Evolutionary conservation across 2,888 invertebrate species (phyloP).

Genomic region (Osmoderma eremita): DNA sequence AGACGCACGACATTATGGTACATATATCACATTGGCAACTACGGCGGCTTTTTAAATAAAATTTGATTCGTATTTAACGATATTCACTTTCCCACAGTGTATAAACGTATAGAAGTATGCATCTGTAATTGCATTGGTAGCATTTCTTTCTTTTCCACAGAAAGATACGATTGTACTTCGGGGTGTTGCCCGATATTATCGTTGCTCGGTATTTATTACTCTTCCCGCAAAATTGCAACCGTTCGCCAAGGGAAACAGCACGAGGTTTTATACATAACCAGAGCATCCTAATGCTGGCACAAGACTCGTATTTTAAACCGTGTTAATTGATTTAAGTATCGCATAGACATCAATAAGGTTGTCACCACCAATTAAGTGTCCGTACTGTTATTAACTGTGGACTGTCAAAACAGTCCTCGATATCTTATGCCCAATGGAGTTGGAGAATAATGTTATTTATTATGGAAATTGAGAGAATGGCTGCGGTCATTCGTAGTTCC

Average conservation of each 20-base stretch:
- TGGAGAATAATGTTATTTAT: conserved; percentile 16
- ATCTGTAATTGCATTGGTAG: conserved; percentile 15
- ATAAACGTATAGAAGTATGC: too few species aligned
- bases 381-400: conserved; percentile 11
- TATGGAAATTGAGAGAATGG: conserved; percentile 29
- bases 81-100: too few species aligned
- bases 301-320: not conserved
- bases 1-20: too few species aligned
- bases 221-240: conserved; percentile 13
- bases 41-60: too few species aligned
- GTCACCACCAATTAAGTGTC: conserved; percentile 26
- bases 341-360: conserved; percentile 18
- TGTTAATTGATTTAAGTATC: conserved; percentile 24
- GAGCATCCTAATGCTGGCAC: not conserved
- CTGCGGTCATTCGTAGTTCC: not conserved
- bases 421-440: not conserved
- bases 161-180: conserved; percentile 5
- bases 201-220: not conserved
- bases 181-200: conserved; percentile 18
- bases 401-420: conserved; percentile 25
- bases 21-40: too few species aligned
- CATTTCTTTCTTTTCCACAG: conserved; percentile 1
- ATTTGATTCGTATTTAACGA: too few species aligned
- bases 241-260: not conserved
- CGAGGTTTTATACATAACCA: conserved; percentile 1